Percentiles rank a stretch among this genome's conserved stretches.
phyloP scores from a whole-genome alignment of 1,140 invertebrate species.

The Brachionus rubens region DNA sequence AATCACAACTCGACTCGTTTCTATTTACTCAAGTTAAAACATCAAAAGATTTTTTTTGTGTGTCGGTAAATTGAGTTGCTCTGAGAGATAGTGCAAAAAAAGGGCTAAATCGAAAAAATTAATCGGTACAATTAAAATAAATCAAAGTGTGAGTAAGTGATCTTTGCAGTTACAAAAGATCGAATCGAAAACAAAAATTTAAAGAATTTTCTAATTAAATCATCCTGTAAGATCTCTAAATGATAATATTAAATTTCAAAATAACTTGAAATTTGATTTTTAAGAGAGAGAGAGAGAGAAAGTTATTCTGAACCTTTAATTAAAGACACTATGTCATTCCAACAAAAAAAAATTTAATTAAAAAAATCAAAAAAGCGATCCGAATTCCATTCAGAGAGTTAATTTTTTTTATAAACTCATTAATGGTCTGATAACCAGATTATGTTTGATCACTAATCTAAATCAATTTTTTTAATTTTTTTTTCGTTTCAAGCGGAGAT shows the following conservation, averaged over 20 bases:
- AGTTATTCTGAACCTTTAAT: background rate
- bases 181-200: too few species aligned
- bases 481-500: slow-evolving; percentile 57
- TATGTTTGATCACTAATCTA: background rate
- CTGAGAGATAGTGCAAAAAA: too few species aligned
- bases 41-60: too few species aligned
- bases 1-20: too few species aligned
- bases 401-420: background rate
- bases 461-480: background rate
- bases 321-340: slow-evolving; percentile 28
- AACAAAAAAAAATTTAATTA: background rate
- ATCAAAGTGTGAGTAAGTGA: too few species aligned
- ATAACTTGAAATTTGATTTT: slow-evolving; percentile 24
- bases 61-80: too few species aligned
- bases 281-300: background rate
- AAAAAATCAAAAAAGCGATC: slow-evolving; percentile 26
- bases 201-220: too few species aligned
- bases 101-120: too few species aligned
- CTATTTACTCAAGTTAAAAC: too few species aligned
- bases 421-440: background rate
- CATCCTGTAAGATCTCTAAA: too few species aligned
- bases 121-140: too few species aligned
- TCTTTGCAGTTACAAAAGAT: too few species aligned
- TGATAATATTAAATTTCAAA: slow-evolving; percentile 35
- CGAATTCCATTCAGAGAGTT: background rate